These are phyloP conservation scores for Syngnathus rostellatus DNA, from an alignment of 2,797 vertebrate genomes.

Conservation along the genomic window DNA sequence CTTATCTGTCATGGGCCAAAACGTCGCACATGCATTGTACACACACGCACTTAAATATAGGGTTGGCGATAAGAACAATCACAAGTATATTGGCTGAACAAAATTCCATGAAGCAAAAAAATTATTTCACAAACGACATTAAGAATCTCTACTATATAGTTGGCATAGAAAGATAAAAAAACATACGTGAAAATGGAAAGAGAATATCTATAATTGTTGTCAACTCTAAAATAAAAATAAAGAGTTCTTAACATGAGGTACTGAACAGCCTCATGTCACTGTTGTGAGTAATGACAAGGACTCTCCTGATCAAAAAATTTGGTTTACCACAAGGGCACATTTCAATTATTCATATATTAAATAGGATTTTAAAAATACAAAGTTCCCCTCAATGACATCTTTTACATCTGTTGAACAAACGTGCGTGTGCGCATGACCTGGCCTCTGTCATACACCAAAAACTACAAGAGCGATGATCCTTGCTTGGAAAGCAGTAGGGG, in stretches of 20 bases:
- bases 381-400: neutral
- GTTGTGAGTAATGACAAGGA: neutral
- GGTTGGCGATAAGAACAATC: neutral
- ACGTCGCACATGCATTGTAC: neutral
- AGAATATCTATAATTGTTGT: neutral
- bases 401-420: neutral
- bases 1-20: slow-evolving; percentile 30
- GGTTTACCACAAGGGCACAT: neutral
- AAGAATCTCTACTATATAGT: neutral
- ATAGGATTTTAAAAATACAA: neutral
- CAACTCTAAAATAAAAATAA: neutral
- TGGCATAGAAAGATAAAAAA: neutral
- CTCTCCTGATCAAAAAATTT: neutral
- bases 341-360: neutral
- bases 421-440: slow-evolving; percentile 4
- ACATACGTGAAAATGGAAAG: neutral
- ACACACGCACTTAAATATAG: no score
- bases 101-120: neutral
- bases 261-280: neutral
- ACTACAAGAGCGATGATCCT: slow-evolving; percentile 53
- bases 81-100: neutral
- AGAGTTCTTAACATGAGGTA: neutral
- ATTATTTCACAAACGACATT: neutral
- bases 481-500: slow-evolving; percentile 44
- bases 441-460: slow-evolving; percentile 47